Evolutionary conservation across 2,888 invertebrate genomes (phyloP).

Genomic region (Nomada ferruginata): DNA sequence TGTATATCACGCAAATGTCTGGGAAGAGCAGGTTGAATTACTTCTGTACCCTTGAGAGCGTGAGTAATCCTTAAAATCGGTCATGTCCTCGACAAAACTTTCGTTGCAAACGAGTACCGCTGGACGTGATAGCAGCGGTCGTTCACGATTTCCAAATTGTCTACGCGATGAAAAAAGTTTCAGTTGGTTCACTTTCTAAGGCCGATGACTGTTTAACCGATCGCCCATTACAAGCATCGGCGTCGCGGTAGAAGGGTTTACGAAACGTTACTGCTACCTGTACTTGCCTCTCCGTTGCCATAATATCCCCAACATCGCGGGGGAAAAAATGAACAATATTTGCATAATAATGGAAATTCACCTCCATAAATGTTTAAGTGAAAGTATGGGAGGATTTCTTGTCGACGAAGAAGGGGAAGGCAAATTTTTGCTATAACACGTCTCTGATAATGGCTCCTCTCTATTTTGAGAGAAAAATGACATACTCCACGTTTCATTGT

Average conservation of each 20-base stretch:
- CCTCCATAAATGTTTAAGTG: constrained; percentile 1
- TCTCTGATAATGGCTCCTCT: background rate
- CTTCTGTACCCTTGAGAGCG: no score
- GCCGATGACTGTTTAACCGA: constrained; percentile 67
- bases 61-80: no score
- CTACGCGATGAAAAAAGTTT: constrained; percentile 44
- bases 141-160: constrained; percentile 62
- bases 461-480: constrained; percentile 3
- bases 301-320: constrained; percentile 33
- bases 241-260: constrained; percentile 63
- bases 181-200: constrained; percentile 65
- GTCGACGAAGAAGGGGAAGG: background rate
- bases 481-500: background rate
- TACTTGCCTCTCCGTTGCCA: constrained; percentile 40
- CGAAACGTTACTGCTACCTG: constrained; percentile 59
- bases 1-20: no score
- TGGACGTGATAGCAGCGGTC: constrained; percentile 27
- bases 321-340: constrained; percentile 34
- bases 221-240: constrained; percentile 60
- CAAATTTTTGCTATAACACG: background rate
- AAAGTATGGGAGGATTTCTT: constrained; percentile 24
- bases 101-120: constrained; percentile 1
- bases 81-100: constrained; percentile 1
- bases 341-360: constrained; percentile 30
- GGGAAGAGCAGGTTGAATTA: no score